Evolutionary conservation across 2,888 invertebrate species (phyloP), one percentile per base, ranked within the genome.

Genomic region (Cheilosia variabilis): DNA sequence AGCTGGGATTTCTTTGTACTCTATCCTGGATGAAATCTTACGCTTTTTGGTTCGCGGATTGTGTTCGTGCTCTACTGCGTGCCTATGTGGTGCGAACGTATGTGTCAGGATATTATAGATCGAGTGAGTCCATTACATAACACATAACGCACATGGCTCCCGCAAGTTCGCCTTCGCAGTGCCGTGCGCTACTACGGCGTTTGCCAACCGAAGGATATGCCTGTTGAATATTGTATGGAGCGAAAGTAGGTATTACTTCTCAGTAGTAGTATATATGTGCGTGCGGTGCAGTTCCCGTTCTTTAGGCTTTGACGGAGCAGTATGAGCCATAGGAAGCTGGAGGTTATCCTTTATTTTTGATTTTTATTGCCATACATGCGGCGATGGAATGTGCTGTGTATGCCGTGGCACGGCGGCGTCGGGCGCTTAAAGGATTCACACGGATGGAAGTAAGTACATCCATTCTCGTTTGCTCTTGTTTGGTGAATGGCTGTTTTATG

Each of bases 1-100:
- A 91, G 90, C 90, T 90, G 91, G 90, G 91, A 91, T 91, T 92
- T 91, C 91, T 88, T 86, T 84, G 84, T 84, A 80, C 75, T 80
- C 84, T 80, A 84, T 80, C 69, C 75, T 66, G 75, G 69, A 79
- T 80, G 84, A 84, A 76, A 55, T 71, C 55, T 69, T 75, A 58
- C 53, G 58, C 37, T 13, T 45, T 60, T 52, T 27, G 50, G 50
- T 75, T 81, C 37, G 77, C 65, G 65, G 66, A 41, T 41, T 82
- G 60, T 50, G 73, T 69, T 75, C 47, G 62, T 63, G 73, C 63
- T 47, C 68, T 63, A 50, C 58, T 75, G 84, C 80, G 55, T 76
- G 84, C 43, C 73, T 63, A 84, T 88, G 81, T 88, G 81, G 87
- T 86, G 84, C 77, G 58, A 80, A 81, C 87, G 71, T 69, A 69